Evolutionary conservation across 2,888 invertebrate genomes (phyloP).

Genomic region (Apantesis nais): DNA sequence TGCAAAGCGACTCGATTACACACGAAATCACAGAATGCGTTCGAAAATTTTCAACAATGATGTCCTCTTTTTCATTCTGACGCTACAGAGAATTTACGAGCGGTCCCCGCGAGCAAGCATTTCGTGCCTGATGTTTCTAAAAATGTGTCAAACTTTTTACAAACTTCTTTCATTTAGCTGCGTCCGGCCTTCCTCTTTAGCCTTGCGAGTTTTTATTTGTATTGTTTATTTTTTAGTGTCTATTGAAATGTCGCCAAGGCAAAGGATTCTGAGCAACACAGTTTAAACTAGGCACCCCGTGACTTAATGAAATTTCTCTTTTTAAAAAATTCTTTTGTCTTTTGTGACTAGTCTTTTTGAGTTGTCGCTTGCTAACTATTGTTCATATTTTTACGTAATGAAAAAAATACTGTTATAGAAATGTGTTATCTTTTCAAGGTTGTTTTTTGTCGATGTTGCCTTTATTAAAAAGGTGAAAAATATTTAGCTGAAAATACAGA

Average conservation of each 20-base stretch:
- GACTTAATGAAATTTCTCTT: conserved; percentile 73
- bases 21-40: conserved; percentile 71
- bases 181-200: conserved; percentile 80
- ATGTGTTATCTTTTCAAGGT: neutral
- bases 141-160: conserved; percentile 86
- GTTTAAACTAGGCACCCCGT: conserved; percentile 69
- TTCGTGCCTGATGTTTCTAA: conserved; percentile 84
- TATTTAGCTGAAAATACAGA: neutral
- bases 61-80: conserved; percentile 84
- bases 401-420: conserved; percentile 18
- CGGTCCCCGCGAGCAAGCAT: conserved; percentile 75
- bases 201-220: conserved; percentile 77
- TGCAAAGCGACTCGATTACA: conserved; percentile 67
- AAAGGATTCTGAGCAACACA: conserved; percentile 71
- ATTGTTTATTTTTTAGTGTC: conserved; percentile 82
- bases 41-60: conserved; percentile 82
- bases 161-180: conserved; percentile 83
- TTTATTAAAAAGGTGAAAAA: neutral
- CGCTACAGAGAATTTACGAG: conserved; percentile 83
- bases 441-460: neutral
- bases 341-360: conserved; percentile 32
- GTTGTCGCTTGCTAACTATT: conserved; percentile 36
- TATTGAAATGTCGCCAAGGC: conserved; percentile 78
- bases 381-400: conserved; percentile 33
- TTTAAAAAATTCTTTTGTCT: conserved; percentile 55